Evolutionary conservation across 2,797 vertebrate genomes (phyloP), one percentile per base, ranked within the genome.

Genomic region (Hydrocynus forskahlii): DNA sequence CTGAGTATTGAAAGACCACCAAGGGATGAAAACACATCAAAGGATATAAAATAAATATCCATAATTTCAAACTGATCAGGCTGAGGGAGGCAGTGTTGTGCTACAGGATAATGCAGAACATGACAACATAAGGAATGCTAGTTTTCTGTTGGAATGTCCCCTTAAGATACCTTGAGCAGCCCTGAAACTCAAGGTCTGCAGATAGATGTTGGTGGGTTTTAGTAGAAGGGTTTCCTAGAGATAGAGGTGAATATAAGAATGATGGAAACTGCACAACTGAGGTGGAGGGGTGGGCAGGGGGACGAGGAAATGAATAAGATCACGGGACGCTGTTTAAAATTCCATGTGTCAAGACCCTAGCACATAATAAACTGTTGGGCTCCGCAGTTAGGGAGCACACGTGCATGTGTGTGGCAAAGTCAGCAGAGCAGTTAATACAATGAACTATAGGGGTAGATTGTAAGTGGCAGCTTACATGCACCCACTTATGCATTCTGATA

Each of bases 401-500:
- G 9, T 50, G 57, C n/a, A 52, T 40, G 25, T 73, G 48, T 50
- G 80, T 25, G 4, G 78, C 55, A 78, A 79, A 83, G 69, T 76
- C 72, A 76, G 40, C 66, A 19, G 83, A 78, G 77, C 77, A 66
- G 35, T 78, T 84, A 83, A 85, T 73, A 59, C 85, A 81, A 76
- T 64, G 59, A 82, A 69, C 68, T 76, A 70, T 71, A 81, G 63
- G 69, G 62, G 38, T 21, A 69, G 88, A 67, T 60, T 45, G n/a
- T 83, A 78, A 76, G 55, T 81, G 52, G 57, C 75, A 85, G 85
- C 87, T 90, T 87, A 29, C 82, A 59, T 16, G 78, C 84, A 57
- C 84, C 74, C 59, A 64, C 78, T 87, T 86, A 82, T 91, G 85
- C 91, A 89, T 89, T 87, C 77, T 85, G 75, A 67, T 83, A 81